Conservation (phyloP, 1,140 invertebrate species). For the Platorchestia sp. region DNA sequence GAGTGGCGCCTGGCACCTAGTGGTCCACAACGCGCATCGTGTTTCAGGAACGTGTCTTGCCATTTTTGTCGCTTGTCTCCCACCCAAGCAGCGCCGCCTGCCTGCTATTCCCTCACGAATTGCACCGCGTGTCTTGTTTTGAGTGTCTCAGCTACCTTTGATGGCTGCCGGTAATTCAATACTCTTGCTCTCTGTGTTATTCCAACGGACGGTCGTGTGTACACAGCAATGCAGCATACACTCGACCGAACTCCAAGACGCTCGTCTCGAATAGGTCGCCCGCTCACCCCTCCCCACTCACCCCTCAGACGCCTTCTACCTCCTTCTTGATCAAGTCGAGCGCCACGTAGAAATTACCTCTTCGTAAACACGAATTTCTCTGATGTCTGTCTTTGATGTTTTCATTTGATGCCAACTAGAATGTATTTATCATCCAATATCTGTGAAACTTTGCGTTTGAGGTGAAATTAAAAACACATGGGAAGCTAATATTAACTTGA, state of each 20-base stretch:
- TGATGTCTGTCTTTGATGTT: not conserved
- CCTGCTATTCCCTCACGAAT: constrained; percentile 26
- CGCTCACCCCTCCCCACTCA: not conserved
- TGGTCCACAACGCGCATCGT: constrained; percentile 16
- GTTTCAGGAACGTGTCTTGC: constrained; percentile 41
- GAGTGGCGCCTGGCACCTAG: not conserved
- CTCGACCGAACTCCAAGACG: constrained; percentile 19
- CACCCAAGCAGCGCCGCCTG: constrained; percentile 17
- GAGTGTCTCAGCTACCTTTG: constrained; percentile 20
- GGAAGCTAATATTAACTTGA: not conserved
- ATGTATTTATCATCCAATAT: not conserved
- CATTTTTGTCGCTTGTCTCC: constrained; percentile 45
- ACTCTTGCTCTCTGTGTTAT: constrained; percentile 42
- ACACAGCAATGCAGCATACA: constrained; percentile 26
- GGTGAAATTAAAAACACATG: not conserved
- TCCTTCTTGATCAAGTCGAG: not conserved
- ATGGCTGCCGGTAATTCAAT: constrained; percentile 53
- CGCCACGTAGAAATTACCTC: not conserved
- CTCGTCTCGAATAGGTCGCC: not conserved
- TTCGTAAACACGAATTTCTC: not conserved
- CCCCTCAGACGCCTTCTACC: not conserved
- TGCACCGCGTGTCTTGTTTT: constrained; percentile 40
- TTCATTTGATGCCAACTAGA: not conserved
- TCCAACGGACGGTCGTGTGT: constrained; percentile 21
- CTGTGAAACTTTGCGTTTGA: not conserved